Evolutionary conservation across 1,140 invertebrate genomes (phyloP).

Genomic region (Eufriesea mexicana): DNA sequence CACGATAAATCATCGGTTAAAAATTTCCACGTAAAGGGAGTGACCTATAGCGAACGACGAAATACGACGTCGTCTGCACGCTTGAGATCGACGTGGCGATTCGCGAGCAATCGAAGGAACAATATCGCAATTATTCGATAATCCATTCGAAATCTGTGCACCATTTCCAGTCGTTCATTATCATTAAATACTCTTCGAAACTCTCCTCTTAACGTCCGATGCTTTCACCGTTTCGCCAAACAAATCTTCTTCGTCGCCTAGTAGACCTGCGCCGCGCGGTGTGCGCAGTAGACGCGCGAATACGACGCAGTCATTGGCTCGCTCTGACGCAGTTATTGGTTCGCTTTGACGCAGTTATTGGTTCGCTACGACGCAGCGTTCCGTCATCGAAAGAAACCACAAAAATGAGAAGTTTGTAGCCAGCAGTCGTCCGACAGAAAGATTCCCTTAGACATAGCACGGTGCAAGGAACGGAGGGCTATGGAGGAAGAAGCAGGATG

Average conservation of each 20-base stretch:
- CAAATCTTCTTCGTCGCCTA: neutral
- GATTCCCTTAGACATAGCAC: neutral
- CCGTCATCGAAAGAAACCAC: slow-evolving; percentile 31
- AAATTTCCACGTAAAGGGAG: slow-evolving; percentile 19
- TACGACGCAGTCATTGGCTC: slow-evolving; percentile 27
- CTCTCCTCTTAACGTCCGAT: neutral
- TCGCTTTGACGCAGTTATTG: slow-evolving; percentile 27
- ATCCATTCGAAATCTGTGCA: neutral
- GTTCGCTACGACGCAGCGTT: neutral
- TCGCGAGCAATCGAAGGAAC: neutral
- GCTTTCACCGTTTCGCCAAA: neutral
- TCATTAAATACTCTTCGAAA: neutral
- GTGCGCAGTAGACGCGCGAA: slow-evolving; percentile 11
- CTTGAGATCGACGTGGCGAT: neutral
- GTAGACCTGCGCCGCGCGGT: neutral
- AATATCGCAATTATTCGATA: neutral
- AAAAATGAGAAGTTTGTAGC: slow-evolving; percentile 49
- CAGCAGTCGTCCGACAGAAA: slow-evolving; percentile 15
- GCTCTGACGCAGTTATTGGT: slow-evolving; percentile 20
- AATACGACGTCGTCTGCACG: neutral
- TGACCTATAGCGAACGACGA: neutral
- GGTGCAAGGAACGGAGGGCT: slow-evolving; percentile 13
- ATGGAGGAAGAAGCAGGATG: neutral
- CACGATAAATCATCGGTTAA: slow-evolving; percentile 49
- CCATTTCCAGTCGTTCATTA: neutral